Evolutionary conservation across 1,140 invertebrate genomes (phyloP), one percentile per base, ranked within the genome.

Genomic region (Diachasmimorpha longicaudata): DNA sequence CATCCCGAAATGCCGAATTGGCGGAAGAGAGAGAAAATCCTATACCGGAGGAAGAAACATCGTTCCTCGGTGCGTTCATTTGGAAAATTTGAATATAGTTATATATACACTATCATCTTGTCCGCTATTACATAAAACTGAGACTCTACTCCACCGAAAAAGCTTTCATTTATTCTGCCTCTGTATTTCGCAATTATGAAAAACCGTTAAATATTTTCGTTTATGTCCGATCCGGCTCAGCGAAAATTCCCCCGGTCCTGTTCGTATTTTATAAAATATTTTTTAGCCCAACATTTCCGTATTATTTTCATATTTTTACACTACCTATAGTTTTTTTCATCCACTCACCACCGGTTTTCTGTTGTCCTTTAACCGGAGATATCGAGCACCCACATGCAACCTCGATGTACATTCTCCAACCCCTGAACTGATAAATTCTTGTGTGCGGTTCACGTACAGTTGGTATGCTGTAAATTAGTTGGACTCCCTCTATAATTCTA

Each of bases 401-500:
- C 21, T 25, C 58, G 19, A 63, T 63, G 58, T 63, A 63, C 19
- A 25, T 25, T 25, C 58, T 63, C 19, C 58, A n/a, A 63, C 58
- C 58, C 23, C 21, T 25, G 16, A 68, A 68, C 66, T 68, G 66
- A 68, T 68, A 68, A 68, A 68, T 68, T 68, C 66, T 68, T 39
- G 31, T 68, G 36, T 68, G 66, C 36, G 11, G 66, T 68, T 8
- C 14, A 68, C 16, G 66, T 39, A 36, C 25, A 68, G 36, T 37
- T 68, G 66, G 66, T 68, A 63, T 63, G 58, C 14, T 63, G 58
- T 63, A 39, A 68, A 68, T 68, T 68, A 68, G 66, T 68, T 68
- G 31, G 14, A 31, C 13, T 39, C 5, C 25, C 9, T 10, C 36
- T 39, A 68, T 39, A 68, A 68, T 68, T 68, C 66, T 16, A 68